phyloP scores from a whole-genome alignment of 2,113 vertebrate genomes.

The Corythoichthys intestinalis region DNA sequence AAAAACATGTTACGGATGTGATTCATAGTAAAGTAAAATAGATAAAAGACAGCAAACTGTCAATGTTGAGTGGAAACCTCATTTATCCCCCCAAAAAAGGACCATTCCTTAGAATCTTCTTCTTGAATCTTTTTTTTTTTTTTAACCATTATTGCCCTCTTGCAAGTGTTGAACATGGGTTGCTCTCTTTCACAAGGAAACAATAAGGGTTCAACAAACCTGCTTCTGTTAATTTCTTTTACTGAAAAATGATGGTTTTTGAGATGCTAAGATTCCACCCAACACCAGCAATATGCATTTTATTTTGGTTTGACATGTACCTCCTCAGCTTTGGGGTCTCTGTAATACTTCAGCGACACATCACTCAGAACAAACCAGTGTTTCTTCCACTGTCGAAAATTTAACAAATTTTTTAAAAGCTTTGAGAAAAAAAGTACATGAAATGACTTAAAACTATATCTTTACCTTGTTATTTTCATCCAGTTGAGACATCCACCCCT shows the following conservation, averaged over 20 bases:
- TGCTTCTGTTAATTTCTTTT: neutral
- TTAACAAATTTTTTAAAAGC: neutral
- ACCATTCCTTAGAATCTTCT: neutral
- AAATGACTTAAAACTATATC: neutral
- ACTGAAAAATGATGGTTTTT: neutral
- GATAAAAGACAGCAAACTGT: neutral
- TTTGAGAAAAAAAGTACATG: too few relatives aligned
- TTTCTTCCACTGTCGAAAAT: constrained; percentile 85
- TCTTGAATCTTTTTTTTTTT: too few relatives aligned
- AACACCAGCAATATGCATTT: neutral
- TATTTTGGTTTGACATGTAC: constrained; percentile 52
- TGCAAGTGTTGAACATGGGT: neutral
- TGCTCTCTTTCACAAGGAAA: neutral
- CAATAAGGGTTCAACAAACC: neutral
- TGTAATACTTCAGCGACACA: constrained; percentile 85
- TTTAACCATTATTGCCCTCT: neutral
- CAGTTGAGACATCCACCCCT: constrained; percentile 76
- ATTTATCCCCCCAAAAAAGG: neutral
- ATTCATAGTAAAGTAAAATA: neutral
- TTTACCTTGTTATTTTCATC: constrained; percentile 70
- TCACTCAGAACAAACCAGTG: constrained; percentile 92
- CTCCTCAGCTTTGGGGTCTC: constrained; percentile 88
- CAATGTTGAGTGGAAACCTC: neutral
- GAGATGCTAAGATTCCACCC: neutral
- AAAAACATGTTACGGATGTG: neutral